phyloP scores from a whole-genome alignment of 2,888 invertebrate species.

The Chydorus sphaericus region DNA sequence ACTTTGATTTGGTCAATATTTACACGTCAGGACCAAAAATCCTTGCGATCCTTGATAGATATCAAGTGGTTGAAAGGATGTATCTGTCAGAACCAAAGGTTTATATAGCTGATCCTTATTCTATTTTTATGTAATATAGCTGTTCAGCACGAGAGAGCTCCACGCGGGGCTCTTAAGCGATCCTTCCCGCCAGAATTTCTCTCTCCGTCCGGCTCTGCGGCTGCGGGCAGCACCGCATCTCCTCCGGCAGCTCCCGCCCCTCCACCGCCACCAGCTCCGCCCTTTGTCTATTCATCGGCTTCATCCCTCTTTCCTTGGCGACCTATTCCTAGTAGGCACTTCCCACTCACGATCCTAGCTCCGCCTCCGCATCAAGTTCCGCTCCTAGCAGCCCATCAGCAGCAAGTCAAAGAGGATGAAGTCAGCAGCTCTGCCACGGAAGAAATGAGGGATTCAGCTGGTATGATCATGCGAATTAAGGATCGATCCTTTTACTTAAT shows the following conservation, averaged over 20 bases:
- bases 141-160: constrained; percentile 80
- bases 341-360: constrained; percentile 22
- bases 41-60: too few relatives aligned
- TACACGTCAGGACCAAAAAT: too few relatives aligned
- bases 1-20: too few relatives aligned
- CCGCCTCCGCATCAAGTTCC: constrained; percentile 24
- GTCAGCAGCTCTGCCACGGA: constrained; percentile 61
- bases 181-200: not conserved
- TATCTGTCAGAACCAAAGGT: not conserved
- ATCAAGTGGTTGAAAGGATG: too few relatives aligned
- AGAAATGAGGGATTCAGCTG: too few relatives aligned
- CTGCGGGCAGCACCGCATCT: constrained; percentile 21
- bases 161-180: constrained; percentile 32
- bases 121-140: constrained; percentile 38
- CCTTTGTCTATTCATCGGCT: constrained; percentile 13
- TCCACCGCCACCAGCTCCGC: constrained; percentile 7
- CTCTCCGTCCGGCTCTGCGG: not conserved
- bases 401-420: constrained; percentile 49
- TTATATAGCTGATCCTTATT: not conserved
- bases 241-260: constrained; percentile 8
- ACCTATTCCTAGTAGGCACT: constrained; percentile 26
- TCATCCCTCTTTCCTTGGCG: constrained; percentile 20
- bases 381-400: not conserved
- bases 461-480: too few relatives aligned
- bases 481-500: too few relatives aligned